Percentiles rank a stretch among this genome's conserved stretches.
phyloP scores from a whole-genome alignment of 2,888 invertebrate genomes.

The Dynastes grantii region DNA sequence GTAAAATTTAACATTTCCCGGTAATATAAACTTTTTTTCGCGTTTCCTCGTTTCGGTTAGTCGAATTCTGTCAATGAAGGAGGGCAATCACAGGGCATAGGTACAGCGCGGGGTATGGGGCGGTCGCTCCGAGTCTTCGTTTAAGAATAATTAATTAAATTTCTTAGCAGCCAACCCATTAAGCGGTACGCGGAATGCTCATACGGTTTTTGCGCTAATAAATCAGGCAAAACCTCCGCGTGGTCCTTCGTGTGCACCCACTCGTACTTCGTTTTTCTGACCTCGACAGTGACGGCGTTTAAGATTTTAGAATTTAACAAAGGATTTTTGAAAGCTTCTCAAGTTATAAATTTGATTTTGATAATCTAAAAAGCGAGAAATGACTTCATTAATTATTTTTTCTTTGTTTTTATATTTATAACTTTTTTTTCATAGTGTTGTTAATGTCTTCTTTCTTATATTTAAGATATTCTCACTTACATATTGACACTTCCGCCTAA shows the following conservation, averaged over 20 bases:
- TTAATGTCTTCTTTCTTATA: no score
- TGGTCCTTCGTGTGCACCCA: constrained; percentile 56
- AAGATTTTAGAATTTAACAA: no score
- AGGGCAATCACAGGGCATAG: constrained; percentile 9
- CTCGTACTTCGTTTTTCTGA: neutral
- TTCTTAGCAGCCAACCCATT: constrained; percentile 64
- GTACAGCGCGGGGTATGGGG: constrained; percentile 57
- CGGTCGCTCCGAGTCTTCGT: constrained; percentile 60
- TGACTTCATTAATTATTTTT: no score
- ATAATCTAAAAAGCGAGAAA: no score
- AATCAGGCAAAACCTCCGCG: constrained; percentile 62
- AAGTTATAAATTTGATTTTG: no score
- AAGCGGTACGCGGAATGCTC: constrained; percentile 63
- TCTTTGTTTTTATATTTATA: no score
- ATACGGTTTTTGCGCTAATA: constrained; percentile 68
- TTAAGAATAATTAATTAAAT: constrained; percentile 72
- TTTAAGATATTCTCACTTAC: no score
- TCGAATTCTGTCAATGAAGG: constrained; percentile 25
- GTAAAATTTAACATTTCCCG: constrained; percentile 70
- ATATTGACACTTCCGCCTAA: no score
- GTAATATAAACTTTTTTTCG: constrained; percentile 69
- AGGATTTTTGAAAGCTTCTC: no score
- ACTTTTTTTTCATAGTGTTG: no score
- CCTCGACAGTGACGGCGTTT: constrained; percentile 11
- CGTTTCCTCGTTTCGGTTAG: constrained; percentile 12